Conservation (phyloP, 23 tunicate genomes). For the Phallusia fumigata region DNA sequence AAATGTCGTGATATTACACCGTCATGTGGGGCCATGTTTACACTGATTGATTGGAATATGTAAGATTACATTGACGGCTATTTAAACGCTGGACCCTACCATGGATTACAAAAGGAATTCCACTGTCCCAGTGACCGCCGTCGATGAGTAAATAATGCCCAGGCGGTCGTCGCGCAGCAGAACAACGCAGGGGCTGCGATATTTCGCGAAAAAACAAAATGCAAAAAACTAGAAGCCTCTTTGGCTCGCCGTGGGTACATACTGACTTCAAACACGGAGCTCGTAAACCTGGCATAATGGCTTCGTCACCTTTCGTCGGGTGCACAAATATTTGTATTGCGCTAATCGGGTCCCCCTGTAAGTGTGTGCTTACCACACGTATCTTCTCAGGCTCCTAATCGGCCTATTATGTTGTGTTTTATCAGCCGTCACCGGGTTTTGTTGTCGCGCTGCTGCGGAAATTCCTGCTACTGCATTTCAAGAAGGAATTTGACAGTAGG, state of each 20-base stretch:
- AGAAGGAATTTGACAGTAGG: neutral
- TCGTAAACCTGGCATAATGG: slow-evolving; percentile 2
- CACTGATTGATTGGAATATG: neutral
- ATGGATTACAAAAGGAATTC: neutral
- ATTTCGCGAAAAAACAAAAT: neutral
- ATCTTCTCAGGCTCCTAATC: slow-evolving; percentile 7
- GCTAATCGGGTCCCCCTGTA: neutral
- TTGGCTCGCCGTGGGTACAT: neutral
- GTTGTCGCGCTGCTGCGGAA: too few relatives aligned
- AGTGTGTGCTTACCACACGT: slow-evolving; percentile 12
- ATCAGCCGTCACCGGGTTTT: neutral
- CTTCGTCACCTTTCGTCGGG: slow-evolving; percentile 3
- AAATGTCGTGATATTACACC: neutral
- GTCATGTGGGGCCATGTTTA: neutral
- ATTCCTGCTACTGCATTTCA: neutral
- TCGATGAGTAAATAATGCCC: neutral
- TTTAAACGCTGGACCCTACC: neutral
- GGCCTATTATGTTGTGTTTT: neutral
- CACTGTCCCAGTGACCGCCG: neutral
- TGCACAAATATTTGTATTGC: slow-evolving; percentile 1
- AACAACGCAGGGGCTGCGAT: neutral
- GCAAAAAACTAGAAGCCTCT: neutral
- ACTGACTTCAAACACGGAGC: neutral
- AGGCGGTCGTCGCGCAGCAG: neutral
- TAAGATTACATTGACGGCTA: neutral